Evolutionary conservation across 1,140 invertebrate genomes (phyloP).

Genomic region (Drosophila ohnishii): DNA sequence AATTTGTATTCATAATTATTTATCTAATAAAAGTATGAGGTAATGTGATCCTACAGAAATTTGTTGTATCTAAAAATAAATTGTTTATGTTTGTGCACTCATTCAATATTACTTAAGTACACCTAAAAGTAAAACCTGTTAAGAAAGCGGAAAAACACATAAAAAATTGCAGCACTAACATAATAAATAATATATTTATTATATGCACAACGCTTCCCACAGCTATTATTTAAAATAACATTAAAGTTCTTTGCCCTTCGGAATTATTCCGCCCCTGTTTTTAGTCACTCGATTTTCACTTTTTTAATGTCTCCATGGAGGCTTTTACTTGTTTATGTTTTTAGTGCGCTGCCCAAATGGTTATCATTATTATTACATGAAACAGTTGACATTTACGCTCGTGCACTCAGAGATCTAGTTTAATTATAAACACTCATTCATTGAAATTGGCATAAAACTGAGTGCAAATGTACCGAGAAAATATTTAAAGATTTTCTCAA

Average conservation of each 20-base stretch:
- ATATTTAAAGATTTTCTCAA: constrained; percentile 5
- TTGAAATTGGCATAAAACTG: constrained; percentile 26
- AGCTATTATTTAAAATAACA: constrained; percentile 2
- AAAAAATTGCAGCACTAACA: constrained; percentile 8
- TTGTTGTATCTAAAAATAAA: not conserved
- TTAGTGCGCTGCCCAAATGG: constrained; percentile 41
- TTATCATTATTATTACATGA: constrained; percentile 47
- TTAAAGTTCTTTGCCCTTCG: constrained; percentile 7
- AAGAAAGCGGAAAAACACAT: not conserved
- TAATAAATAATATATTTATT: constrained; percentile 23
- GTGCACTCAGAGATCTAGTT: constrained; percentile 42
- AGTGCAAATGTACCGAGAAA: constrained; percentile 36
- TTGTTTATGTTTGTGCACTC: too few species aligned
- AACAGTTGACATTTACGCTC: constrained; percentile 52
- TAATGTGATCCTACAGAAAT: not conserved
- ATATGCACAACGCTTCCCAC: constrained; percentile 6
- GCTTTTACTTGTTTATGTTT: constrained; percentile 46
- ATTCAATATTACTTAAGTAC: constrained; percentile 7
- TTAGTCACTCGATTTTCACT: constrained; percentile 65
- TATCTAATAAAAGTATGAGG: not conserved
- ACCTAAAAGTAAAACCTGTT: constrained; percentile 11
- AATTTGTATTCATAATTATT: not conserved
- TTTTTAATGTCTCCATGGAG: constrained; percentile 65
- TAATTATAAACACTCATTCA: constrained; percentile 32
- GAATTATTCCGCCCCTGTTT: constrained; percentile 24